Base-by-base conservation (phyloP, 2,797 vertebrate species). In the Oreochromis mossambicus region DNA sequence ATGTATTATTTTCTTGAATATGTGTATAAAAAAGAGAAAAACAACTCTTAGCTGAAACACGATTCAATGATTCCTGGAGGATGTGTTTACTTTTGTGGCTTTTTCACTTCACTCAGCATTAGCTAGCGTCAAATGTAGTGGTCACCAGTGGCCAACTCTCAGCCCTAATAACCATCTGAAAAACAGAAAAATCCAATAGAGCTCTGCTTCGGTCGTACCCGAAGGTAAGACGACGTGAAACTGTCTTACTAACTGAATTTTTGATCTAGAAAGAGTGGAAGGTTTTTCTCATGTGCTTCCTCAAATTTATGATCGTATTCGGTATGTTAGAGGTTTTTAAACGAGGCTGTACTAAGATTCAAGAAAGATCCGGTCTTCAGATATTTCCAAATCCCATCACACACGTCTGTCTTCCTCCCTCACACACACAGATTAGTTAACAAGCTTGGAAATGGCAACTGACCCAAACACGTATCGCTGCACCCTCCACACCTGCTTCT, bases 381-480 rank as follows among this genome's bases (percentile, higher is more conserved):
- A 52, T 84, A 50, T 73, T 77, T 81, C 70, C 75, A 78, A 82
- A 86, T 80, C 84, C 70, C 77, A 52, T 11, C 83, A 6, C 70
- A 63, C 79, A 75, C 75, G 1, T 21, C 5, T 21, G 9, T 14
- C 46, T 46, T 10, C 0, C 51, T 77, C 8, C 24, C 21, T 32
- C 78, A 17, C 80, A 56, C 76, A 58, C 51, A 61, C 54, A 81
- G 73, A 83, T 94, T 91, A 90, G 89, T 93, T 94, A 94, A 94
- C 87, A 84, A 89, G 83, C 63, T 75, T 80, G 85, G 91, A 95
- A 94, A 94, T 92, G 94, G 90, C 87, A 88, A 87, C 92, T 94
- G 88, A 92, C 92, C 93, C 85, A 78, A 83, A 85, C 80, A 83
- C 46, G 73, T 26, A 87, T 82, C 81, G 84, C 51, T 48, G 83